phyloP scores from a whole-genome alignment of 2,797 vertebrate genomes.

The Chlorospingus semifuscus region DNA sequence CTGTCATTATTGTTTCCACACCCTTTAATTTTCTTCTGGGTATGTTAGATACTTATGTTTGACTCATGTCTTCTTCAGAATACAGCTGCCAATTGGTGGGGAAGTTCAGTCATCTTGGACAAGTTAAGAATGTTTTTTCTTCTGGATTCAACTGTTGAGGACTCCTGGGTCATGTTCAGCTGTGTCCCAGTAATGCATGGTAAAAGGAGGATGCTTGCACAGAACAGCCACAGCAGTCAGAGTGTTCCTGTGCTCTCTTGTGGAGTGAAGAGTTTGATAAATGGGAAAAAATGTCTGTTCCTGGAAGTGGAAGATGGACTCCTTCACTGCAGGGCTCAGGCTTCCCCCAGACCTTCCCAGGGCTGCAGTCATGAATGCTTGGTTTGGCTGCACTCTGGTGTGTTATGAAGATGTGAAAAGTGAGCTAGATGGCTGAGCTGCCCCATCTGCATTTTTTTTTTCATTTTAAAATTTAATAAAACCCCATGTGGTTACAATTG shows the following conservation, averaged over 20 bases:
- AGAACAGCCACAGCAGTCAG: neutral
- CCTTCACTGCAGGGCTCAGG: neutral
- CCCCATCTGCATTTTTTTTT: conserved; percentile 20
- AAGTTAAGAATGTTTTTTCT: neutral
- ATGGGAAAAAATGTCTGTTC: neutral
- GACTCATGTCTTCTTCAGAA: neutral
- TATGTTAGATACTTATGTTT: neutral
- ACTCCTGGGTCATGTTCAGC: neutral
- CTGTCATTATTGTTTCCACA: neutral
- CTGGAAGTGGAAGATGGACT: neutral
- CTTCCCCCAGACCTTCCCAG: neutral
- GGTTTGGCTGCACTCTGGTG: conserved; percentile 9
- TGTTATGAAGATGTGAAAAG: conserved; percentile 33
- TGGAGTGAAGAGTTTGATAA: neutral
- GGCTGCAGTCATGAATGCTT: neutral
- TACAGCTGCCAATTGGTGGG: neutral
- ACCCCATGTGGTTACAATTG: conserved; percentile 43
- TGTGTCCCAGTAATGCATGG: neutral
- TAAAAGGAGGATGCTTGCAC: neutral
- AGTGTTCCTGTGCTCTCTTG: neutral
- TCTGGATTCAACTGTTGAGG: neutral
- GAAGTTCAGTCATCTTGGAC: neutral
- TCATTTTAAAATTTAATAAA: conserved; percentile 53
- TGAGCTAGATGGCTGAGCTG: conserved; percentile 19
- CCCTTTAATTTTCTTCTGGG: neutral